Conservation (phyloP, 2,888 invertebrate species). For the Agelastica alni region DNA sequence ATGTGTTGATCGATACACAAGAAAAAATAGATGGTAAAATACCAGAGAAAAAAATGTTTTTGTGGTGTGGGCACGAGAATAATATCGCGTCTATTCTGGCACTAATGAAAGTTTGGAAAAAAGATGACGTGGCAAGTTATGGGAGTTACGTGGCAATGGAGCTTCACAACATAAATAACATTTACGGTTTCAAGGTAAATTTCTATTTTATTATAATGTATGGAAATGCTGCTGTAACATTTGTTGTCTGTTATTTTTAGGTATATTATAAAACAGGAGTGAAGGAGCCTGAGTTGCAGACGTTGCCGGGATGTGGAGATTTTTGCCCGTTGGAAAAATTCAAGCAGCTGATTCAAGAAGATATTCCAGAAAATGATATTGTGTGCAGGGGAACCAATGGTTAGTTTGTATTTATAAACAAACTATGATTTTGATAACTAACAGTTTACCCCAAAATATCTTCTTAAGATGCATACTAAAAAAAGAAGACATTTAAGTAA, state of each 20-base stretch:
- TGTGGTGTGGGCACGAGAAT: conserved; percentile 44
- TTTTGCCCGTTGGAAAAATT: conserved; percentile 48
- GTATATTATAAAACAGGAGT: conserved; percentile 35
- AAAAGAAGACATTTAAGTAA: too few species aligned
- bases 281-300: conserved; percentile 36
- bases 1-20: conserved; percentile 41
- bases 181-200: conserved; percentile 45
- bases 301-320: conserved; percentile 45
- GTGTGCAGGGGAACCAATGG: conserved; percentile 28
- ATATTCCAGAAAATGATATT: conserved; percentile 47
- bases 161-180: conserved; percentile 40
- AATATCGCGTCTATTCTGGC: conserved; percentile 55
- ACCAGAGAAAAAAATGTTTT: conserved; percentile 39
- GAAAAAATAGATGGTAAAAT: conserved; percentile 32
- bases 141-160: conserved; percentile 46
- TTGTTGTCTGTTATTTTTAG: conserved; percentile 25
- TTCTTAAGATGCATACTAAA: too few species aligned
- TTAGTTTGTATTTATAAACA: not conserved
- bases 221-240: too few species aligned
- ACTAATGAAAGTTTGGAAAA: conserved; percentile 58
- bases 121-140: conserved; percentile 44
- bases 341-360: conserved; percentile 36
- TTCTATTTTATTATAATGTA: too few species aligned
- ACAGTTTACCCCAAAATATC: too few species aligned
- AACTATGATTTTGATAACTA: not conserved